Evolutionary conservation across 2,888 invertebrate genomes (phyloP).

Genomic region (Agrotis ipsilon): DNA sequence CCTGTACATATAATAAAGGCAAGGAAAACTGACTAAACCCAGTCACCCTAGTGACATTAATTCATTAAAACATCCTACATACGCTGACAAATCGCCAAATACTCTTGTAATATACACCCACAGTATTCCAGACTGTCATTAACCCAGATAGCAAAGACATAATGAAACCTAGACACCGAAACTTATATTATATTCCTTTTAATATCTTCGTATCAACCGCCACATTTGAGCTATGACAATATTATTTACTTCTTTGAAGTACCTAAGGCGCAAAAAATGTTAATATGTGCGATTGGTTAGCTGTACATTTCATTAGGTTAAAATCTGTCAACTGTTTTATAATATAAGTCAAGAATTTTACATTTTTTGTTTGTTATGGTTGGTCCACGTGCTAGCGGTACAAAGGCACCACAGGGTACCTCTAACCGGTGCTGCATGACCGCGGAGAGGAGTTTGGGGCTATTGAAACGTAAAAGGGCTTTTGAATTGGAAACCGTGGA

Average conservation of each 20-base stretch:
- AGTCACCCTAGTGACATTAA: not conserved
- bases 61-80: not conserved
- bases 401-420: no score
- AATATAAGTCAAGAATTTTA: no score
- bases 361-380: no score
- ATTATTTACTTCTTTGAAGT: not conserved
- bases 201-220: slow-evolving; percentile 9
- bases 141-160: slow-evolving; percentile 14
- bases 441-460: no score
- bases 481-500: no score
- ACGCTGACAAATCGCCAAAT: slow-evolving; percentile 5
- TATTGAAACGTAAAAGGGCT: no score
- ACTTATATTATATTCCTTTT: slow-evolving; percentile 15
- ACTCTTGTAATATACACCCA: slow-evolving; percentile 1
- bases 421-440: no score
- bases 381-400: no score
- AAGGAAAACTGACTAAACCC: not conserved
- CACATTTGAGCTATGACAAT: not conserved
- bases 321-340: no score
- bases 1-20: no score
- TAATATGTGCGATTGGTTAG: no score
- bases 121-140: slow-evolving; percentile 13
- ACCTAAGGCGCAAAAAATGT: no score
- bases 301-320: not conserved
- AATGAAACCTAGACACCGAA: slow-evolving; percentile 5